phyloP scores from a whole-genome alignment of 2,797 vertebrate species.

The Tenualosa ilisha region DNA sequence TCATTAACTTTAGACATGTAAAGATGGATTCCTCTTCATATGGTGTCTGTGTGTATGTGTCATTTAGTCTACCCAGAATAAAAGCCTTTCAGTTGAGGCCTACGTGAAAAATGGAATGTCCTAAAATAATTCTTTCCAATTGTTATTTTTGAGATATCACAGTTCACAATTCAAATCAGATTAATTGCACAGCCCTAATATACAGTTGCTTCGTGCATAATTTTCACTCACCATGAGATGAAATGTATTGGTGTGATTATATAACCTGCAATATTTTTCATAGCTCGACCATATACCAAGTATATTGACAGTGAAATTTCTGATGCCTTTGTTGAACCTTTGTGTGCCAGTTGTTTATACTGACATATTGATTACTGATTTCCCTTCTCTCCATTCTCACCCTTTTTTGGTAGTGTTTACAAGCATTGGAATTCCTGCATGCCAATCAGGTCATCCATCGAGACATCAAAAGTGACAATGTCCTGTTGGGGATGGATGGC shows the following conservation, averaged over 20 bases:
- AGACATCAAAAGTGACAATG: conserved; percentile 99
- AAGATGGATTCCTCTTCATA: too few relatives aligned
- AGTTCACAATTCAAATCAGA: too few relatives aligned
- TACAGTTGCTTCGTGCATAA: too few relatives aligned
- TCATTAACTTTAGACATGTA: too few relatives aligned
- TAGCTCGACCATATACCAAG: background rate
- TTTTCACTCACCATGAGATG: background rate
- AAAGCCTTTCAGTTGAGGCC: too few relatives aligned
- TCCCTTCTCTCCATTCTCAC: background rate
- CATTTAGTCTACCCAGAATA: too few relatives aligned
- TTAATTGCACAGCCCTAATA: too few relatives aligned
- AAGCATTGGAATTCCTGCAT: conserved; percentile 95
- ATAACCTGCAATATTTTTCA: background rate
- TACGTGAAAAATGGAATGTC: too few relatives aligned
- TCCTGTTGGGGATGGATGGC: conserved; percentile 96
- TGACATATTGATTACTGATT: background rate
- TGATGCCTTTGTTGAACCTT: background rate
- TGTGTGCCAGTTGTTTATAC: background rate
- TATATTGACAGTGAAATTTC: background rate
- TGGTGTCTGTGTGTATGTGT: too few relatives aligned
- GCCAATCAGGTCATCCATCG: conserved; percentile 98
- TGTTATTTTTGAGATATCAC: too few relatives aligned
- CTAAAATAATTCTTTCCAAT: background rate
- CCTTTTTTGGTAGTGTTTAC: conserved; percentile 84
- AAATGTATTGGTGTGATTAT: background rate